Evolutionary conservation across 1,140 invertebrate genomes (phyloP), one percentile per base, ranked within the genome.

Genomic region (Galleria mellonella): DNA sequence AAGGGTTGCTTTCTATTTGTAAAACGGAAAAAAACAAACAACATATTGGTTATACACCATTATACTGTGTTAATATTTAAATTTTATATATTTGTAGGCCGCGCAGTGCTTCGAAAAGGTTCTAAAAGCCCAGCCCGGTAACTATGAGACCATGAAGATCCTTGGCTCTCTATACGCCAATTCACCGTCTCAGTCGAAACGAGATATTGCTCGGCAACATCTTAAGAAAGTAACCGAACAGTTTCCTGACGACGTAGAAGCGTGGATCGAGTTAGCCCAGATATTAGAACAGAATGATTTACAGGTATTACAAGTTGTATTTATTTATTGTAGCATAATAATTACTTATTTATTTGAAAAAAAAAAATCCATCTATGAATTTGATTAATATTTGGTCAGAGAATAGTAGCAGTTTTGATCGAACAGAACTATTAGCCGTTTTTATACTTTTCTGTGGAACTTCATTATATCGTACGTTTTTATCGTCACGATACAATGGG

Each of bases 111-210:
- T 99, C 85, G 98, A 99, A 85, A 99, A 98, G 88, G 97, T 99
- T 4, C 84, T 99, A 2, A 99, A 99, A 89, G 94, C 92, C 0
- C 96, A 98, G 73, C 97, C 98, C 0, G 96, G 96, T 3, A 99
- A 99, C 85, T 99, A 99, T 76, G 98, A 99, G 86, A 99, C 98
- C 4, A 98, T 99, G 96, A 99, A 99, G 83, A 99, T 99, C 55
- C 88, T 99, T 0, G 98, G 98, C 0, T 98, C 97, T 0, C 86
- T 99, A 0, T 99, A 99, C 81, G 97, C 97, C 0, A 96, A 94
- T 69, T 97, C 96, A 0, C 90, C 87, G 48, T 98, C 92, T 46
- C 95, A 94, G 76, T 94, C 94, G 0, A 98, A 98, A 86, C 87
- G 96, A 23, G 96, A 98, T 58, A 94, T 96, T 49, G 97, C 97